Base-by-base conservation (phyloP, 2,797 vertebrate genomes). In the Sylvilagus floridanus region DNA sequence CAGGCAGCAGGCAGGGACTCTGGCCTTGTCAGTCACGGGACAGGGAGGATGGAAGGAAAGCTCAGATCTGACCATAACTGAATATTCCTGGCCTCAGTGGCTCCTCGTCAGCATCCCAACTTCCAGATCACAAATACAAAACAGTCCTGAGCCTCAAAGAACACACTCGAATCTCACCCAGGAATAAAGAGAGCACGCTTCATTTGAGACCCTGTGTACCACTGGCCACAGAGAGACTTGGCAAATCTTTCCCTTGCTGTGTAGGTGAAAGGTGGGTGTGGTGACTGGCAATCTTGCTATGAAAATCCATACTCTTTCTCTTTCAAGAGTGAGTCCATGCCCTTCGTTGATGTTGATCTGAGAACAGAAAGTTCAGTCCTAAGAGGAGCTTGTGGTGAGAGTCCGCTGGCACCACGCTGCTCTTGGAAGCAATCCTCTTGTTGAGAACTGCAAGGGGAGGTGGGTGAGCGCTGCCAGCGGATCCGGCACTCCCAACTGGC, bases 21-120 rank as follows among this genome's bases (percentile, higher is more conserved):
- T 1, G 50, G 17, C 52, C 63, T 81, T 88, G 84, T 86, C 93
- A 5, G 0, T 94, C 96, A 93, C 69, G 95, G 95, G 65, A 97
- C 95, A 85, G 6, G 30, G 47, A 57, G 21, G 2, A 37, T 17
- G 30, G 12, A 69, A 54, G 37, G 26, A 42, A 82, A 62, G 76
- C 82, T 97, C 85, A 93, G 96, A 97, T 97, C 93, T 69, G 90
- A 97, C 94, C 75, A 97, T 92, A 97, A 96, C 86, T 72, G 90
- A 96, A 92, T 88, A 93, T 94, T 90, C 94, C 96, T 97, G 94
- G 94, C 94, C 73, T 90, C 13, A 5, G 47, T 97, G 95, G 90
- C 95, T 96, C 87, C 24, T 57, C 1, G 12, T 19, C 17, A 57
- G 54, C 54, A 57, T 10, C 54, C 19, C 1, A 17, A 57, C 54